These are phyloP conservation scores for Carposina sasakii DNA, from an alignment of 1,140 invertebrate genomes.

Conservation along the genomic window DNA sequence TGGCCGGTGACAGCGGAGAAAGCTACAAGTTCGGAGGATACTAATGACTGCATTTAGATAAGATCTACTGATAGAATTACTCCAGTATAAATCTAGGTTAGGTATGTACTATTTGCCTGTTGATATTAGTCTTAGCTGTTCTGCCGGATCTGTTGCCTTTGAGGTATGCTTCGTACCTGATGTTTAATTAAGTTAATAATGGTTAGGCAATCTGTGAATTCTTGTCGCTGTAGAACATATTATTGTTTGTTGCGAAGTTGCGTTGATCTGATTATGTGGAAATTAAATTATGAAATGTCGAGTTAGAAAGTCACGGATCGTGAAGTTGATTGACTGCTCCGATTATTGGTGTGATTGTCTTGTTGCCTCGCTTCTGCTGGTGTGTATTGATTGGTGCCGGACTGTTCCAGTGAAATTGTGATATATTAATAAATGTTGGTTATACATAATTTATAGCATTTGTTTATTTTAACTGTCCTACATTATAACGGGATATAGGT, in stretches of 20 bases:
- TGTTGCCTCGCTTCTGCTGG: no score
- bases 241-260: constrained; percentile 4
- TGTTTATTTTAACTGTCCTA: no score
- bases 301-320: constrained; percentile 6
- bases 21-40: constrained; percentile 56
- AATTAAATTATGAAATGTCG: constrained; percentile 23
- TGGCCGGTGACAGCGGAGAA: constrained; percentile 46
- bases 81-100: constrained; percentile 36
- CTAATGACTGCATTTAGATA: constrained; percentile 41
- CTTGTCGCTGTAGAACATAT: constrained; percentile 21
- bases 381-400: no score
- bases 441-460: no score
- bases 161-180: constrained; percentile 14
- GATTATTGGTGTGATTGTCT: constrained; percentile 8
- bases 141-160: no score
- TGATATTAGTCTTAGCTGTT: constrained; percentile 34
- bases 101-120: constrained; percentile 55
- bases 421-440: constrained; percentile 68
- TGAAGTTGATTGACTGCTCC: constrained; percentile 25
- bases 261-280: constrained; percentile 9
- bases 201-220: constrained; percentile 38
- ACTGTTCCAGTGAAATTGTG: constrained; percentile 68
- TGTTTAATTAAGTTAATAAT: constrained; percentile 28
- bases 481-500: no score
- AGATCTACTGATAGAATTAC: constrained; percentile 27